A percentile compares a stretch with the other conserved stretches of the same genome.
These are phyloP conservation scores for Luperina testacea DNA, from an alignment of 2,888 invertebrate genomes.

Conservation along the genomic window DNA sequence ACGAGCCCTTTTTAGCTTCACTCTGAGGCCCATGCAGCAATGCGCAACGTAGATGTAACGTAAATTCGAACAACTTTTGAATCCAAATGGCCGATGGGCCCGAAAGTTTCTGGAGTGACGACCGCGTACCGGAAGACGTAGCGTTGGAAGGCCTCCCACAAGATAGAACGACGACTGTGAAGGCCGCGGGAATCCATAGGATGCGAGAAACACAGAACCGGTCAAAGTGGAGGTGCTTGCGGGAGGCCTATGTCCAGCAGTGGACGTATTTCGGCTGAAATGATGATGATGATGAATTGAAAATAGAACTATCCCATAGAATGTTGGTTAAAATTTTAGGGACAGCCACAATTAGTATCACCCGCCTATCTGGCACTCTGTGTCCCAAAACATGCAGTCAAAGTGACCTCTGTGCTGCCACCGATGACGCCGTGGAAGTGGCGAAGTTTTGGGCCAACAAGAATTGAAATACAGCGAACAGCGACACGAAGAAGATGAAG, in stretches of 20 bases:
- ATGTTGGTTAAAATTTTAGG: not conserved
- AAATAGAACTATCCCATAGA: not conserved
- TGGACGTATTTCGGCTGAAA: too few relatives aligned
- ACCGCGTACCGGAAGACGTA: too few relatives aligned
- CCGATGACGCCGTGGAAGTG: not conserved
- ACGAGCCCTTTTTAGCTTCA: not conserved
- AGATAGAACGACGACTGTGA: too few relatives aligned
- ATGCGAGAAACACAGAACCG: too few relatives aligned
- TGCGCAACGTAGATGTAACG: fast-evolving
- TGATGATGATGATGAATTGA: too few relatives aligned
- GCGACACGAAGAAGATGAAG: not conserved
- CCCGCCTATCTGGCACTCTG: not conserved
- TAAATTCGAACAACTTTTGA: not conserved
- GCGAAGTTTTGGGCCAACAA: not conserved
- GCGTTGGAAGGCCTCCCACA: too few relatives aligned
- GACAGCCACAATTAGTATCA: not conserved
- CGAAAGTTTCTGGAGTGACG: too few relatives aligned
- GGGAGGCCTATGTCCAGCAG: too few relatives aligned
- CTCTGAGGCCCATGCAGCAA: too few relatives aligned
- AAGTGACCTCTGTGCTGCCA: not conserved
- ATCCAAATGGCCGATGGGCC: not conserved
- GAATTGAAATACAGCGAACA: not conserved
- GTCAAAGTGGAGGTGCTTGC: too few relatives aligned
- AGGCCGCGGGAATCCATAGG: too few relatives aligned
- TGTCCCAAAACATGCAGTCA: not conserved